phyloP scores from a whole-genome alignment of 2,797 vertebrate species.

The Leucoraja ocellata region DNA sequence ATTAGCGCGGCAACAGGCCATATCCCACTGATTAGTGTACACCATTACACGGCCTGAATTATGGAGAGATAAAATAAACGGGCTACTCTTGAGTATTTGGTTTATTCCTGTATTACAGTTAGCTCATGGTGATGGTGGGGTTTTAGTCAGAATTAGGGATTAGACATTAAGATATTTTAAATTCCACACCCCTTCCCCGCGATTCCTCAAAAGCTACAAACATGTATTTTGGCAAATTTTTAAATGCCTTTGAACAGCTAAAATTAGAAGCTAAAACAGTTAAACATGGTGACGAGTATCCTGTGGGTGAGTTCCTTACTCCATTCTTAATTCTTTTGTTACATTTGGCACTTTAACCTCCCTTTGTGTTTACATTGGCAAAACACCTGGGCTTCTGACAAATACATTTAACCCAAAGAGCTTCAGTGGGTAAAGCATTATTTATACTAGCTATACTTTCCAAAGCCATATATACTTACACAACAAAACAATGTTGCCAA shows the following conservation, averaged over 20 bases:
- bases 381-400: neutral
- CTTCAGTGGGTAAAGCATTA: neutral
- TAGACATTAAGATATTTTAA: neutral
- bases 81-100: constrained; percentile 64
- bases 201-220: neutral
- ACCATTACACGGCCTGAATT: constrained; percentile 67
- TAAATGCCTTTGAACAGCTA: neutral
- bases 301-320: too few relatives aligned
- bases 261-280: neutral
- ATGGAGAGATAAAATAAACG: constrained; percentile 67
- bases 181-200: neutral
- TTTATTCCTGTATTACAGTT: constrained; percentile 62
- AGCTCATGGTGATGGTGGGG: constrained; percentile 51
- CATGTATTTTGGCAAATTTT: neutral
- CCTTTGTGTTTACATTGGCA: neutral
- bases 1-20: constrained; percentile 84
- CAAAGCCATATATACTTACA: neutral
- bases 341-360: neutral
- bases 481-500: neutral
- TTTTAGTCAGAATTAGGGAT: constrained; percentile 55
- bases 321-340: neutral
- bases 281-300: too few relatives aligned
- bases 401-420: neutral
- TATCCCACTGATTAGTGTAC: constrained; percentile 83
- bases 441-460: neutral